These are phyloP conservation scores for Myrmecobius fasciatus DNA, from an alignment of 2,113 vertebrate species.

Conservation along the genomic window DNA sequence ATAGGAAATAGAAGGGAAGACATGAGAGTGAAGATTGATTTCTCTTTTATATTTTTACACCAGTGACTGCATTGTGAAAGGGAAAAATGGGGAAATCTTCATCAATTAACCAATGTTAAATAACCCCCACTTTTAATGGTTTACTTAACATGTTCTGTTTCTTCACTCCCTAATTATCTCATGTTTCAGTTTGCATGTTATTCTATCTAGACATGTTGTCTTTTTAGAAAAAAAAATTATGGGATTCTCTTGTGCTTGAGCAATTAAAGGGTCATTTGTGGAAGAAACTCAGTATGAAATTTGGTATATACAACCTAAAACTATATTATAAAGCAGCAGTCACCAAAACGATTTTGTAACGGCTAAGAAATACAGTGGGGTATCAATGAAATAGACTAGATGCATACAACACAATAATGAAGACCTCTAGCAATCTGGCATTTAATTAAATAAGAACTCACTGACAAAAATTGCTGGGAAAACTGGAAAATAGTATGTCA, in stretches of 20 bases:
- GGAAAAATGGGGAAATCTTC: not conserved
- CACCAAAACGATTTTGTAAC: too few relatives aligned
- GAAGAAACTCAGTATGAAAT: not conserved
- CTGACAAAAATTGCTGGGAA: too few relatives aligned
- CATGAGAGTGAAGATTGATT: not conserved
- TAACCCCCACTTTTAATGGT: not conserved
- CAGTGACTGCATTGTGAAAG: accelerated
- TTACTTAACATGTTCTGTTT: not conserved
- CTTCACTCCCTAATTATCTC: not conserved
- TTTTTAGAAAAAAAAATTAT: not conserved
- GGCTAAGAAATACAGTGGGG: too few relatives aligned
- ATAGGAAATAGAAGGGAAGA: not conserved
- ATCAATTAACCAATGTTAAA: not conserved
- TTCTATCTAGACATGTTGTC: not conserved
- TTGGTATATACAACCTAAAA: not conserved
- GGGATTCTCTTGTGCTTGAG: not conserved
- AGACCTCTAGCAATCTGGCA: too few relatives aligned
- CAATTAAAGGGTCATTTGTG: not conserved
- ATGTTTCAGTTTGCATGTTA: not conserved
- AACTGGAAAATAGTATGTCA: too few relatives aligned
- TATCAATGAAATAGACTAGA: too few relatives aligned
- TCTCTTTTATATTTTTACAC: not conserved
- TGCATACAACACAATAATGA: too few relatives aligned
- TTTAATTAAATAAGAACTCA: too few relatives aligned
- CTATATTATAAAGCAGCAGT: too few relatives aligned